These are phyloP conservation scores for Caenorhabditis sp. DNA, from an alignment of 2,888 invertebrate species.

Conservation along the genomic window DNA sequence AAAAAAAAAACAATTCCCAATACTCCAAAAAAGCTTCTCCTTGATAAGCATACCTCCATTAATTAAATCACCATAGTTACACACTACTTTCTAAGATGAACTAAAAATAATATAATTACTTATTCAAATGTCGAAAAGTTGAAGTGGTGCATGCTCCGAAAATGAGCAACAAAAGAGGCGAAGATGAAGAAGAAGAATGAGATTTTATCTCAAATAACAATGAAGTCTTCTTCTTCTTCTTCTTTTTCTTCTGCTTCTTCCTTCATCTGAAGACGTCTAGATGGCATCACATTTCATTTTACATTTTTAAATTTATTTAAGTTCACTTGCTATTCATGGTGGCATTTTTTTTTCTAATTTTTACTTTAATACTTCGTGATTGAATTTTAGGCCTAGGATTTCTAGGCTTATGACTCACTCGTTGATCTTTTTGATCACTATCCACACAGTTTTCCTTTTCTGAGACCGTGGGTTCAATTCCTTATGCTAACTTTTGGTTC, in stretches of 20 bases:
- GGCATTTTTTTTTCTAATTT: neutral
- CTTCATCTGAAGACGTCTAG: neutral
- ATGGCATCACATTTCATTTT: neutral
- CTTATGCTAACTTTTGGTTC: too few species aligned
- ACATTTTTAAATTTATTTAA: neutral
- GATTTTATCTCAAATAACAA: conserved; percentile 1
- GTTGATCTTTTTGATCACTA: too few species aligned
- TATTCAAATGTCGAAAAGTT: neutral
- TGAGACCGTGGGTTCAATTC: too few species aligned
- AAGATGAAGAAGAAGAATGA: neutral
- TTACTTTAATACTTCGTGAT: neutral
- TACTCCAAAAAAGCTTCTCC: too few species aligned
- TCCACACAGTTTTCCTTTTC: too few species aligned
- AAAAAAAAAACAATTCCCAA: neutral
- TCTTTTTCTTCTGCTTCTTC: too few species aligned
- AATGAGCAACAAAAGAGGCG: neutral
- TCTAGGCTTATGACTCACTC: too few species aligned
- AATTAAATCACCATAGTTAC: neutral
- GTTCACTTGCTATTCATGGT: neutral
- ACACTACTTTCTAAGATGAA: neutral
- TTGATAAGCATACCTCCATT: too few species aligned
- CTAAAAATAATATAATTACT: neutral
- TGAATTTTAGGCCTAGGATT: neutral
- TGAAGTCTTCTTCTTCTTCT: neutral
- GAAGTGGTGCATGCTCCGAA: neutral